phyloP scores from a whole-genome alignment of 2,113 vertebrate genomes.

The Pyrgilauda ruficollis region DNA sequence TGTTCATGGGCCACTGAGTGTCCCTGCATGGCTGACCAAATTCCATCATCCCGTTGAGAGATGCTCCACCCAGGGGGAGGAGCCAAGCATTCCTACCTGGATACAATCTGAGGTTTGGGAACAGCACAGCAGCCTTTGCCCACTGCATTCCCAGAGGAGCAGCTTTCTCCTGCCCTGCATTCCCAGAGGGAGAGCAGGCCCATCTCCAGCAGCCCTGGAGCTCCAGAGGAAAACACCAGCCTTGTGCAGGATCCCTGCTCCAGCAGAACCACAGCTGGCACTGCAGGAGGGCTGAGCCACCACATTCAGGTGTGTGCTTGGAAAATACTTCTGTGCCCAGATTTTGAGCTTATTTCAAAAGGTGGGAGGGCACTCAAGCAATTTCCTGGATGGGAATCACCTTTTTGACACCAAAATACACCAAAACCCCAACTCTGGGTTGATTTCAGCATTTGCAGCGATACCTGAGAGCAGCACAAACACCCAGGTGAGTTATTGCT shows the following conservation, averaged over 20 bases:
- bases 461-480: neutral
- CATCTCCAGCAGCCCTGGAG: neutral
- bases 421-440: fast-evolving
- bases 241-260: neutral
- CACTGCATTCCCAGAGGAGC: too few species aligned
- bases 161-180: neutral
- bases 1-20: neutral
- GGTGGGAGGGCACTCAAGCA: neutral
- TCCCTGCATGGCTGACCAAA: neutral
- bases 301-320: fast-evolving
- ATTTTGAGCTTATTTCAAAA: neutral
- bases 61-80: neutral
- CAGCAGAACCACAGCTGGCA: neutral
- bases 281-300: neutral
- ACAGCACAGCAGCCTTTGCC: too few species aligned
- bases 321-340: neutral
- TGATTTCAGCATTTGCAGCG: neutral
- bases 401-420: neutral
- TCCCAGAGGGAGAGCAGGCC: neutral
- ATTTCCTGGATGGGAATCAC: neutral
- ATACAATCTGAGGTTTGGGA: too few species aligned
- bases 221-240: neutral
- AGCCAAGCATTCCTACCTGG: neutral
- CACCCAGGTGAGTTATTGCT: neutral
- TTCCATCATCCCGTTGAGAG: neutral